These are phyloP conservation scores for Oreonectes daqikongensis DNA, from an alignment of 2,797 vertebrate species.

Conservation along the genomic window DNA sequence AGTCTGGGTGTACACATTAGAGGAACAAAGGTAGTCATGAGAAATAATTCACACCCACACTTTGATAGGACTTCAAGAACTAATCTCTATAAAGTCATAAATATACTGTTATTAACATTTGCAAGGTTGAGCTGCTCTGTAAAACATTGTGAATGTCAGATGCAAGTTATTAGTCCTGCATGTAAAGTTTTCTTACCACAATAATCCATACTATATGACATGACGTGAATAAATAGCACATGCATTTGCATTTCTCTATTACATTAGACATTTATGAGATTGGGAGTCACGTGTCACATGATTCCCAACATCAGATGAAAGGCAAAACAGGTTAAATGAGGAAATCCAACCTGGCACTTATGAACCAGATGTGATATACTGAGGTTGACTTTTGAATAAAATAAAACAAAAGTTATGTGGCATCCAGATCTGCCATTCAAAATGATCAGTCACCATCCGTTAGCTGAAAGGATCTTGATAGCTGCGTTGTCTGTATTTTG, in stretches of 20 bases:
- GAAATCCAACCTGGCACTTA: slow-evolving; percentile 15
- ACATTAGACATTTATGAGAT: slow-evolving; percentile 34
- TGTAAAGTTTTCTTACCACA: slow-evolving; percentile 35
- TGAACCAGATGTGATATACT: slow-evolving; percentile 29
- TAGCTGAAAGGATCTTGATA: not conserved
- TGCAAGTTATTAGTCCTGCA: slow-evolving; percentile 31
- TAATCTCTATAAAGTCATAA: slow-evolving; percentile 25
- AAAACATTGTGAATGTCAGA: slow-evolving; percentile 27
- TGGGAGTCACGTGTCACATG: slow-evolving; percentile 24
- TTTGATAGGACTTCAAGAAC: slow-evolving; percentile 24
- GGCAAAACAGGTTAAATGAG: slow-evolving; percentile 18
- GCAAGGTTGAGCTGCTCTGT: slow-evolving; percentile 41
- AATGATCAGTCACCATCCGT: slow-evolving; percentile 1
- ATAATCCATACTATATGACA: slow-evolving; percentile 50
- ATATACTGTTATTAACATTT: slow-evolving; percentile 12
- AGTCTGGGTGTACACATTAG: slow-evolving; percentile 9
- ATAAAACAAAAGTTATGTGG: slow-evolving; percentile 9
- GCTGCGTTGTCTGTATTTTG: slow-evolving; percentile 5
- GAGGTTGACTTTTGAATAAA: slow-evolving; percentile 9
- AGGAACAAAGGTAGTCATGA: not conserved
- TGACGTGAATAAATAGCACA: slow-evolving; percentile 57
- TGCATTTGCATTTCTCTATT: slow-evolving; percentile 52
- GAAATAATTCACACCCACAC: slow-evolving; percentile 28
- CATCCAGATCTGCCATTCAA: slow-evolving; percentile 11
- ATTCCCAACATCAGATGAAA: slow-evolving; percentile 31